Evolutionary conservation across 2,888 invertebrate genomes (phyloP), one percentile per base, ranked within the genome.

Genomic region (Linnaemya tessellans): DNA sequence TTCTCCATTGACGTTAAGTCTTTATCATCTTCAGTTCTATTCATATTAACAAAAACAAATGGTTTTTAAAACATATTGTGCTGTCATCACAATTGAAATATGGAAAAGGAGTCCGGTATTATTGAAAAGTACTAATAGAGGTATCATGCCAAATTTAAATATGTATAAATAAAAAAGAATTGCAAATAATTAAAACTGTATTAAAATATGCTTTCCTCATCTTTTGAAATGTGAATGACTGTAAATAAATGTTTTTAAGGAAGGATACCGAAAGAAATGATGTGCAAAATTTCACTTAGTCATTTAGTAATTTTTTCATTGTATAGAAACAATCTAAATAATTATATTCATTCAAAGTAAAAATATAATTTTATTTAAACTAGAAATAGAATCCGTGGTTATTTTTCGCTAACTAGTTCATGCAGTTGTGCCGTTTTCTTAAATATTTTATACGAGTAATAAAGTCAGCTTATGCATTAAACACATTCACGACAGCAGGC

Each of bases 81-180:
- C 75, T 65, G 70, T 70, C 56, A 70, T 75, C 64, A 65, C 64
- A 71, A 71, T 70, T 70, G 13, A 80, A 74, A 68, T 51, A 68
- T 43, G 74, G 43, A 54, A 60, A 60, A n/a, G 18, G 2, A 3
- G n/a, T n/a, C 49, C 67, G 60, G 25, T 54, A 4, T 18, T 38
- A 38, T 75, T 64, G 62, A 38, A 18, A 51, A 25, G 1, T 10
- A 35, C 62, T 20, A 56, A 58, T 68, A 68, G 25, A 20, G 25
- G 54, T n/a, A 46, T 54, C 51, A 30, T 22, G 49, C 8, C 13
- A 20, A 41, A 7, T 18, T 38, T 15, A 43, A 15, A 11, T n/a
- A n/a, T n/a, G n/a, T n/a, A n/a, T n/a, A 43, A 13, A 18, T 58
- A 46, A 18, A 3, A 56, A 38, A 20, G 2, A 20, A 5, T 30